Conservation (phyloP, 2,888 invertebrate genomes). For the Leuctra nigra region DNA sequence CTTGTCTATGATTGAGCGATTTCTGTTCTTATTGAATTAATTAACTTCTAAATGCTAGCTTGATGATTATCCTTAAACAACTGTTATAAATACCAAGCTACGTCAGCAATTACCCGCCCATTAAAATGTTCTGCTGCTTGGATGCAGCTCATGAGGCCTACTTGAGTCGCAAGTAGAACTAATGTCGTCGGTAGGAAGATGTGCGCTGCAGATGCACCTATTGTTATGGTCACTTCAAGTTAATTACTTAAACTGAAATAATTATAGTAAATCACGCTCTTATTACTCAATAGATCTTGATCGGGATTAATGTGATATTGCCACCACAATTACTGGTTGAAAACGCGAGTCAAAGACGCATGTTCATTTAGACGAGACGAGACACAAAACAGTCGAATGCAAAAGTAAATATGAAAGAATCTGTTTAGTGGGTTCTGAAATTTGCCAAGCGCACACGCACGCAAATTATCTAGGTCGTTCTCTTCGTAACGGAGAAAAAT, state of each 20-base stretch:
- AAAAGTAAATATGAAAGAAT: not conserved
- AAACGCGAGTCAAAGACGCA: not conserved
- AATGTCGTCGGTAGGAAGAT: slow-evolving; percentile 6
- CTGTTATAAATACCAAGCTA: slow-evolving; percentile 17
- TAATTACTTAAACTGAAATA: slow-evolving; percentile 12
- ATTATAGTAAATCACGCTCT: slow-evolving; percentile 15
- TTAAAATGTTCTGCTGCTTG: slow-evolving; percentile 14
- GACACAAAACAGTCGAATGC: not conserved
- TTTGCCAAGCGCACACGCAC: slow-evolving; percentile 14
- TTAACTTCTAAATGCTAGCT: slow-evolving; percentile 10
- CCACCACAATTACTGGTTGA: not conserved
- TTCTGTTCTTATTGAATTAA: slow-evolving; percentile 17
- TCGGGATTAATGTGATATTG: slow-evolving; percentile 1
- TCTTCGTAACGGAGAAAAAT: slow-evolving; percentile 16
- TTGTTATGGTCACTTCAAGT: slow-evolving; percentile 13
- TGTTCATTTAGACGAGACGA: not conserved
- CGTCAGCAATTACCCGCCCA: slow-evolving; percentile 10
- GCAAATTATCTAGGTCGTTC: slow-evolving; percentile 15
- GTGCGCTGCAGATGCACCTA: not conserved
- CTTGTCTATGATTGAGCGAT: slow-evolving; percentile 13
- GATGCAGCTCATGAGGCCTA: not conserved
- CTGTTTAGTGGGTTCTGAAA: not conserved
- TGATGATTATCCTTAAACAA: slow-evolving; percentile 16
- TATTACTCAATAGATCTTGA: slow-evolving; percentile 2
- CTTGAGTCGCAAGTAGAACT: not conserved